Evolutionary conservation across 2,113 vertebrate species (phyloP).

Genomic region (Ophiodon elongatus): DNA sequence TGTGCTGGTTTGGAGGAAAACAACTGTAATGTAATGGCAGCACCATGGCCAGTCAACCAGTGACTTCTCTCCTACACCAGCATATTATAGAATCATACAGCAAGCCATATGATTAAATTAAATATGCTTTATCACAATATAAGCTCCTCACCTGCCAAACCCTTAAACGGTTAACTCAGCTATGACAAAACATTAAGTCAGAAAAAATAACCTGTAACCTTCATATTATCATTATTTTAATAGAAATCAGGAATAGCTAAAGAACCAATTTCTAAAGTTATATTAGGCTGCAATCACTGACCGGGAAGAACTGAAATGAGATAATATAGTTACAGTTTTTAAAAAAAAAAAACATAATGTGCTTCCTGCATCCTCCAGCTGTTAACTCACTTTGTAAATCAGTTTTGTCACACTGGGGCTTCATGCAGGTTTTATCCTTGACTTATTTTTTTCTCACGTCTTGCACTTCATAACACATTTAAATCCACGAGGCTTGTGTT

Average conservation of each 20-base stretch:
- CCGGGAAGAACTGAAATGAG: not conserved
- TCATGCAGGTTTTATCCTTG: conserved; percentile 1
- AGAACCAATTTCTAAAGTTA: not conserved
- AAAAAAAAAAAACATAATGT: not conserved
- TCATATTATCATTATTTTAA: not conserved
- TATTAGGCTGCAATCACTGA: not conserved
- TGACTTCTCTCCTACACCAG: not conserved
- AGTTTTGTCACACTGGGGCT: not conserved
- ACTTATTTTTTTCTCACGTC: not conserved
- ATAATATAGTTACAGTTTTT: not conserved
- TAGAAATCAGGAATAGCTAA: not conserved
- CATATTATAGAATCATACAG: not conserved
- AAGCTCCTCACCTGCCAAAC: not conserved
- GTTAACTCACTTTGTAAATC: conserved; percentile 3
- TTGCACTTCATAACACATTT: not conserved
- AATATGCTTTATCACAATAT: not conserved
- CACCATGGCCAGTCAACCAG: not conserved
- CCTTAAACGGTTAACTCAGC: not conserved
- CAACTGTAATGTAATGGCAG: not conserved
- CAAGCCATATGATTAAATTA: not conserved
- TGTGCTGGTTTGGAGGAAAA: conserved; percentile 4
- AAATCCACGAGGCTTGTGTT: not conserved
- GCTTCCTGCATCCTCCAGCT: not conserved
- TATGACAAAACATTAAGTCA: not conserved
- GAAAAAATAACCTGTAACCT: not conserved